Percentiles rank a stretch among this genome's conserved stretches.
phyloP scores from a whole-genome alignment of 2,113 vertebrate species.

The Haemorhous mexicanus region DNA sequence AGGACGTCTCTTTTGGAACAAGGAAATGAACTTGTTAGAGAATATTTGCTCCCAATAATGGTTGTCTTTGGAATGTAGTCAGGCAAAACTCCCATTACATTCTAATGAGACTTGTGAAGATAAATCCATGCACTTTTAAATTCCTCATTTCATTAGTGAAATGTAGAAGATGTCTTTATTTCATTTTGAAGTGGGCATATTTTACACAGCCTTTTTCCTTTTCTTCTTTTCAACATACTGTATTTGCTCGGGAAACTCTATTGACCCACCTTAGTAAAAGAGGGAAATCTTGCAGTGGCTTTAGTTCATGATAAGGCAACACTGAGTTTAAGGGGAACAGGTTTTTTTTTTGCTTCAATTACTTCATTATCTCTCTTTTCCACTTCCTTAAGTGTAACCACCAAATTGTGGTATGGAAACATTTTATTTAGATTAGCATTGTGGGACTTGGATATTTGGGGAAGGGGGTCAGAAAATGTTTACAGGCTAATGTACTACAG shows the following conservation, averaged over 20 bases:
- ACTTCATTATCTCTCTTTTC: background rate
- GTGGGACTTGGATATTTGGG: background rate
- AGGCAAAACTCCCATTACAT: background rate
- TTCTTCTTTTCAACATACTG: background rate
- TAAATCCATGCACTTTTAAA: background rate
- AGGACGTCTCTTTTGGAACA: background rate
- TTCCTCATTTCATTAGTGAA: background rate
- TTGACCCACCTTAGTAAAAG: background rate
- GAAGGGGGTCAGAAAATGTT: background rate
- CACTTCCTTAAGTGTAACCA: background rate
- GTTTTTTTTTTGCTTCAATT: background rate
- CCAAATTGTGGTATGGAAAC: background rate
- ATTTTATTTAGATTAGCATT: background rate
- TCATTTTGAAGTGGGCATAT: background rate
- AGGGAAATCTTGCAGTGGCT: background rate
- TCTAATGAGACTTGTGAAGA: background rate
- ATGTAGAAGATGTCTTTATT: background rate
- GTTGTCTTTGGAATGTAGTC: background rate
- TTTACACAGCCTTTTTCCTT: background rate
- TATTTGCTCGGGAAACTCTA: background rate
- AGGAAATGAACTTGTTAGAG: background rate
- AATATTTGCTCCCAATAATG: background rate
- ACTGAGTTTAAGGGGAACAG: background rate
- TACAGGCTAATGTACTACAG: background rate
- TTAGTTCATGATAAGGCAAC: background rate